These are phyloP conservation scores for Thereva nobilitata DNA, from an alignment of 2,888 invertebrate genomes.

Conservation along the genomic window DNA sequence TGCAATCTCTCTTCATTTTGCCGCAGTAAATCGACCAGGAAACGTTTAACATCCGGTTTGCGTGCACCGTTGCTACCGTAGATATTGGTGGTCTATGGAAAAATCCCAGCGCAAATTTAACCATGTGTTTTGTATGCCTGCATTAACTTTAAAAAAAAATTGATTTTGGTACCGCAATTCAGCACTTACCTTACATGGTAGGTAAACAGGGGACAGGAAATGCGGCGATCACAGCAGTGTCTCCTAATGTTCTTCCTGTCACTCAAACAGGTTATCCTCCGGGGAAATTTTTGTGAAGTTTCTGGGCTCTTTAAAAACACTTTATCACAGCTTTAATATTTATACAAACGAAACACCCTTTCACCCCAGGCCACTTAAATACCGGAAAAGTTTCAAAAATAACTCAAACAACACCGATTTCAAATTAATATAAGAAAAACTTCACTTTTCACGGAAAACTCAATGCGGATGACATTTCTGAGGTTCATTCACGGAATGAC, in stretches of 20 bases:
- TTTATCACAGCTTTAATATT: background rate
- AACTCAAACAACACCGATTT: constrained; percentile 14
- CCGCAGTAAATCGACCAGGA: background rate
- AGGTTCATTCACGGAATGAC: constrained; percentile 30
- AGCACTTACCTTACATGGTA: constrained; percentile 31
- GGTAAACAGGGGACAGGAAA: constrained; percentile 8
- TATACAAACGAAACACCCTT: background rate
- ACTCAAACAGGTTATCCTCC: background rate
- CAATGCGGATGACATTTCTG: constrained; percentile 28
- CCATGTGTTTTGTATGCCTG: background rate
- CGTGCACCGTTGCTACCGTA: background rate
- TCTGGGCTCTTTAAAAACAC: constrained; percentile 5
- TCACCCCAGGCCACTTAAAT: background rate
- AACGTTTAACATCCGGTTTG: constrained; percentile 9
- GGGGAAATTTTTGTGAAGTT: background rate
- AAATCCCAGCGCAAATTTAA: too few relatives aligned
- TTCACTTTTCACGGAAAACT: constrained; percentile 6
- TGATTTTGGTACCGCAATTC: constrained; percentile 1
- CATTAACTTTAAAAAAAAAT: constrained; percentile 11
- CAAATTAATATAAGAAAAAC: constrained; percentile 10
- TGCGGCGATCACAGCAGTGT: constrained; percentile 10
- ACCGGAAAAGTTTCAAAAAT: constrained; percentile 2
- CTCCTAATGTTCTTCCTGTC: background rate
- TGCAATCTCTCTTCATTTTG: background rate
- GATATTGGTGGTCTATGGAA: too few relatives aligned